Evolutionary conservation across 2,113 vertebrate genomes (phyloP).

Genomic region (Periophthalmus modestus): DNA sequence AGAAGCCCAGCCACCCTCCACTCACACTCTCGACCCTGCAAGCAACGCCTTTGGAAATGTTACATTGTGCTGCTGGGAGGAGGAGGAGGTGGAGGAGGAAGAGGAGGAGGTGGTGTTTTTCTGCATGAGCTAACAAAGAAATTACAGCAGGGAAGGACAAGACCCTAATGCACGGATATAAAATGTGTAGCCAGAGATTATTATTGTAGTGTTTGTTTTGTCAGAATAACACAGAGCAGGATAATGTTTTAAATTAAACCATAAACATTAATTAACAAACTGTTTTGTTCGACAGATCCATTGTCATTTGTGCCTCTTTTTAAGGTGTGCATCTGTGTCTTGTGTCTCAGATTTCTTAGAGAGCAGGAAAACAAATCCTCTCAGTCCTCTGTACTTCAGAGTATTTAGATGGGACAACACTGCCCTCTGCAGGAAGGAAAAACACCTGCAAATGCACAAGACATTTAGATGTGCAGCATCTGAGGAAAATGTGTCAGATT

Average conservation of each 20-base stretch:
- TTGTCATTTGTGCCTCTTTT: conserved; percentile 22
- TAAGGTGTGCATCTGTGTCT: conserved; percentile 33
- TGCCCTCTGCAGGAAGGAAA: conserved; percentile 57
- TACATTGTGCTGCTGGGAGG: conserved; percentile 20
- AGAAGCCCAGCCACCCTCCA: conserved; percentile 38
- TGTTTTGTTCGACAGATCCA: conserved; percentile 14
- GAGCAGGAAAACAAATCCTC: conserved; percentile 19
- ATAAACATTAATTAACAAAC: conserved; percentile 18
- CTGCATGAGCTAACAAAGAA: conserved; percentile 14
- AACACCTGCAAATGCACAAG: background rate
- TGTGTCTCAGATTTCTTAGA: conserved; percentile 21
- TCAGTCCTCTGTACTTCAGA: background rate
- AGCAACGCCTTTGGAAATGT: conserved; percentile 29
- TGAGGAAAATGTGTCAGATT: background rate
- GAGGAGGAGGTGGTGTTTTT: background rate
- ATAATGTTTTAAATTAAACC: background rate
- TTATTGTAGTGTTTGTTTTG: background rate
- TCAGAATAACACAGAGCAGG: background rate
- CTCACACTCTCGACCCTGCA: conserved; percentile 22
- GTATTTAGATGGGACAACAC: conserved; percentile 41
- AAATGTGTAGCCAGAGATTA: background rate
- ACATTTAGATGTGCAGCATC: background rate
- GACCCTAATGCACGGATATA: background rate
- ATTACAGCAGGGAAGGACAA: background rate
- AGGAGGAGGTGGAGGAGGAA: background rate